These are phyloP conservation scores for Eilema sororculum DNA, from an alignment of 2,888 invertebrate species.

Conservation along the genomic window DNA sequence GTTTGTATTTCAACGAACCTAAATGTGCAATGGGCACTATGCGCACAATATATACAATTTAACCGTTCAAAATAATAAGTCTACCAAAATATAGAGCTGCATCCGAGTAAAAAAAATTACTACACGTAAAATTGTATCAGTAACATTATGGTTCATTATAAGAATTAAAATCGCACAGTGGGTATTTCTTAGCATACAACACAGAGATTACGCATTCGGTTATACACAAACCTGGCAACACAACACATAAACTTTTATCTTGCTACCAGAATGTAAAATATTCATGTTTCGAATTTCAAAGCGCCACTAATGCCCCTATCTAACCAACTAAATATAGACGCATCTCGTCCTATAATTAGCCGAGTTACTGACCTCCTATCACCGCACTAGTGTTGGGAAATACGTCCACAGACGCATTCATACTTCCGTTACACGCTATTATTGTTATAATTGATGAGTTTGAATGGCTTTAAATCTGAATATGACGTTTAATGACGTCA, in stretches of 20 bases:
- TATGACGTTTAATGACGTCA: conserved; percentile 16
- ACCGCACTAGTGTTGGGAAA: conserved; percentile 27
- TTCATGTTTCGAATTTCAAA: conserved; percentile 42
- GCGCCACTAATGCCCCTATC: conserved; percentile 33
- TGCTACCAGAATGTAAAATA: conserved; percentile 9
- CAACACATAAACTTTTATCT: neutral
- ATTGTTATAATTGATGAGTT: conserved; percentile 19
- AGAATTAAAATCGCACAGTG: neutral
- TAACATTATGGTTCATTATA: too few species aligned
- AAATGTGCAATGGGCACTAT: too few species aligned
- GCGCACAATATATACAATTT: too few species aligned
- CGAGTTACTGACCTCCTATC: conserved; percentile 57
- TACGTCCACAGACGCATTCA: conserved; percentile 16
- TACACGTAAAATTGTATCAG: too few species aligned
- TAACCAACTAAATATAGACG: conserved; percentile 38
- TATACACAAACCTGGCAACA: neutral
- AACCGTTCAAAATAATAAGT: too few species aligned
- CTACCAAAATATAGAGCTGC: too few species aligned
- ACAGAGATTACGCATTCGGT: too few species aligned
- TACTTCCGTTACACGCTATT: conserved; percentile 17
- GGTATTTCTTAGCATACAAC: neutral
- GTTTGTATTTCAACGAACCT: too few species aligned
- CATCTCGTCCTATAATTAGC: conserved; percentile 47
- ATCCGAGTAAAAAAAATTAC: too few species aligned
- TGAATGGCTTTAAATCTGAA: neutral